Conservation (phyloP, 2,113 vertebrate genomes). For the Colistium nudipinnis region DNA sequence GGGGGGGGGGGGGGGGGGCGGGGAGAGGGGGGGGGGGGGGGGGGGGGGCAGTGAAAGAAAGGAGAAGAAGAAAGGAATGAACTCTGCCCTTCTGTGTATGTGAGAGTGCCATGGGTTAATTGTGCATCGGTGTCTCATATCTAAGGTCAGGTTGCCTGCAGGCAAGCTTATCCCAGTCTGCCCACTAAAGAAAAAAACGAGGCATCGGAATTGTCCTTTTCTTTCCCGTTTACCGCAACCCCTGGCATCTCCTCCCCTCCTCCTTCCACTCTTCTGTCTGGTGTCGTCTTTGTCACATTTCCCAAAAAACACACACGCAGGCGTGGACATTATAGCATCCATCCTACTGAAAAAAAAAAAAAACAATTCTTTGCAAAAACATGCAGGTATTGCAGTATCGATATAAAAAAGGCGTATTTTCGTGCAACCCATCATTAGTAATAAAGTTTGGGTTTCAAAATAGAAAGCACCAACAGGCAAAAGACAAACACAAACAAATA, state of each 20-base stretch:
- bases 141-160: slow-evolving; percentile 52
- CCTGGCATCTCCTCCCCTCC: background rate
- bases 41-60: background rate
- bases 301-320: background rate
- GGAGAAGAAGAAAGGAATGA: background rate
- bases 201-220: slow-evolving; percentile 16
- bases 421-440: slow-evolving; percentile 2
- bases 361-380: slow-evolving; percentile 31
- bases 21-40: background rate
- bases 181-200: slow-evolving; percentile 18
- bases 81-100: slow-evolving; percentile 1
- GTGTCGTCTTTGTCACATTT: background rate
- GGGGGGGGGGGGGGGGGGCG: too few relatives aligned
- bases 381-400: slow-evolving; percentile 9
- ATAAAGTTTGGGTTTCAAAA: background rate
- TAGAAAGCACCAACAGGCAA: slow-evolving; percentile 10
- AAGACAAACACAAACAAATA: background rate
- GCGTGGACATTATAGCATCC: slow-evolving; percentile 16
- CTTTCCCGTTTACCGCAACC: slow-evolving; percentile 9
- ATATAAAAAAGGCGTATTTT: slow-evolving; percentile 28
- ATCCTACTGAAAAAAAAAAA: slow-evolving; percentile 16
- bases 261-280: background rate
- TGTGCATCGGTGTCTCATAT: slow-evolving; percentile 38
- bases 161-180: slow-evolving; percentile 47
- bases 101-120: slow-evolving; percentile 48